Conservation (phyloP, 2,113 vertebrate genomes). For the Sclerurus mexicanus region DNA sequence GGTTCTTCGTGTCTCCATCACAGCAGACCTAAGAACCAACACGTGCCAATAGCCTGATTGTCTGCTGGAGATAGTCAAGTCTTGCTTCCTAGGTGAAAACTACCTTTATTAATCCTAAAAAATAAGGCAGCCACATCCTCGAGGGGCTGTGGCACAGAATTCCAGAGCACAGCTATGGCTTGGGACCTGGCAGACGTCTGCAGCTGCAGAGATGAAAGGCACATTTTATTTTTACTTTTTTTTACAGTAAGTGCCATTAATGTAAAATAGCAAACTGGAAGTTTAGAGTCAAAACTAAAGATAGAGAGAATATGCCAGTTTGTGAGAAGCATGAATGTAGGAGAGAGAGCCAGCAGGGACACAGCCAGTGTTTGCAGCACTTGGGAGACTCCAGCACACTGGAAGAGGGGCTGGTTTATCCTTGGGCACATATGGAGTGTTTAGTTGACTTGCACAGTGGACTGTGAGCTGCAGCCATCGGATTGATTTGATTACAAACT, state of each 20-base stretch:
- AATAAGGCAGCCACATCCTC: not conserved
- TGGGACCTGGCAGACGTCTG: not conserved
- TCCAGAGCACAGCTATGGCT: not conserved
- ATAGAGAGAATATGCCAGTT: not conserved
- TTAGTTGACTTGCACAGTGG: not conserved
- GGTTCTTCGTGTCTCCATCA: not conserved
- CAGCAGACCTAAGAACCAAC: not conserved
- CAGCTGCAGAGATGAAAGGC: slow-evolving; percentile 51
- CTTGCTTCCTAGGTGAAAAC: not conserved
- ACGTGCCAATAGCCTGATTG: not conserved
- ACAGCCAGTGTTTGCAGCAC: not conserved
- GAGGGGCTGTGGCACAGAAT: not conserved
- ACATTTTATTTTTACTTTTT: not conserved
- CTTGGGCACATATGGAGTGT: fast-evolving
- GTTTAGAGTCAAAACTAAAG: slow-evolving; percentile 12
- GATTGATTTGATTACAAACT: not conserved
- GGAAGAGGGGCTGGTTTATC: not conserved
- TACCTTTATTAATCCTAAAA: not conserved
- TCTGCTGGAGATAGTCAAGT: not conserved
- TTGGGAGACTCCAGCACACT: not conserved
- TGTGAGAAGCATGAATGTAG: not conserved
- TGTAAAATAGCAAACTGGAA: slow-evolving; percentile 49
- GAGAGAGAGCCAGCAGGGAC: not conserved
- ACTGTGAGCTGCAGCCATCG: not conserved
- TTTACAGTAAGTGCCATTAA: slow-evolving; percentile 77